Percentiles rank a stretch among this genome's conserved stretches.
Evolutionary conservation across 2,113 vertebrate genomes (phyloP).

Genomic region (Pogonocichla stellata): DNA sequence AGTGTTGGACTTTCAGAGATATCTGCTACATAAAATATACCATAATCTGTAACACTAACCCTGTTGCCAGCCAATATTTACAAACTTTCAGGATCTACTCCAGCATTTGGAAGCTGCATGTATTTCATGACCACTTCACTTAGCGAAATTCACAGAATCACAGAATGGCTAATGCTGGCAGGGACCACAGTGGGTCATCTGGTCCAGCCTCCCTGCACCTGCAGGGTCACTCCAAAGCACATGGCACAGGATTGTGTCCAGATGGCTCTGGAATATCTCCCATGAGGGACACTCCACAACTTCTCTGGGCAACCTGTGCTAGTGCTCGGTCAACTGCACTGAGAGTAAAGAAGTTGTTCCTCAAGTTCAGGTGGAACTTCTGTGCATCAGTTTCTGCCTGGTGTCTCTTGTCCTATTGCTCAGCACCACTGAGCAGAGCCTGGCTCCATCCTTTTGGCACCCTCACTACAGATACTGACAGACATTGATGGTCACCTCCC

Average conservation of each 20-base stretch:
- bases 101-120: background rate
- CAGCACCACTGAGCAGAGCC: rapidly evolving
- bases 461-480: background rate
- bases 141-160: background rate
- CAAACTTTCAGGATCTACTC: background rate
- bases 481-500: background rate
- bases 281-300: background rate
- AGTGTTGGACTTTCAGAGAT: background rate
- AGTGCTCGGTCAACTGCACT: background rate
- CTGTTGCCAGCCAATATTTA: background rate
- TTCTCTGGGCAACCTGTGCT: background rate
- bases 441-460: background rate
- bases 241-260: background rate
- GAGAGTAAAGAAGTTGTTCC: background rate
- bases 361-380: background rate
- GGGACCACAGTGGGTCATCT: background rate
- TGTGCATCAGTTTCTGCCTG: background rate
- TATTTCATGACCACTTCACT: background rate
- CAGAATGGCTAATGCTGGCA: background rate
- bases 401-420: background rate
- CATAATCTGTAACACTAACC: background rate
- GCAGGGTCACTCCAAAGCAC: background rate
- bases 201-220: background rate
- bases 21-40: background rate
- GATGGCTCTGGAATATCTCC: background rate